These are phyloP conservation scores for Ara ararauna DNA, from an alignment of 2,797 vertebrate species.

Conservation along the genomic window DNA sequence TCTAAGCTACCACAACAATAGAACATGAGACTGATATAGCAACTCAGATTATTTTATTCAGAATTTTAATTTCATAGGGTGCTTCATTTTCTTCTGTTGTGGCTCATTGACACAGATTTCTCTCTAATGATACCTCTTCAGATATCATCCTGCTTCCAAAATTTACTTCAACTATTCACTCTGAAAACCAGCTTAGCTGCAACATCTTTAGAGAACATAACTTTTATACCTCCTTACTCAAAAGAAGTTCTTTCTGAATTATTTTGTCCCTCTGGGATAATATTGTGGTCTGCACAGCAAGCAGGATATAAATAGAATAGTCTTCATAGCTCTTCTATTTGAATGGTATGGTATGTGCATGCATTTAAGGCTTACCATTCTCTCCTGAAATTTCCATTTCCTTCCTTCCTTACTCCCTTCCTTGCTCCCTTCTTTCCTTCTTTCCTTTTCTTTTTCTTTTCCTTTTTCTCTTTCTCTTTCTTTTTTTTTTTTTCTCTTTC, in stretches of 20 bases:
- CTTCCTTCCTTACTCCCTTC: too few species aligned
- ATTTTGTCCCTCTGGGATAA: not conserved
- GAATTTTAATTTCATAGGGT: not conserved
- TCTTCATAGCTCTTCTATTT: not conserved
- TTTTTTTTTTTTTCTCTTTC: accelerated
- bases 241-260: not conserved
- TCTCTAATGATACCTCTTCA: not conserved
- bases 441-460: too few species aligned
- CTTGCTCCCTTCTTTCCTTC: too few species aligned
- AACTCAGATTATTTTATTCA: not conserved
- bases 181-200: not conserved
- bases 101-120: not conserved
- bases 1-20: not conserved
- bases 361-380: not conserved
- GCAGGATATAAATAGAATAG: not conserved
- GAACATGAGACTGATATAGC: not conserved
- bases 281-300: not conserved
- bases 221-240: not conserved
- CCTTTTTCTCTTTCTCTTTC: too few species aligned
- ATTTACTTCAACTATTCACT: not conserved
- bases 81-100: not conserved
- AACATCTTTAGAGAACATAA: not conserved
- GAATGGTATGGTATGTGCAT: too few species aligned
- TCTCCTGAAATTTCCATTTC: not conserved
- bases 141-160: conserved; percentile 10